Evolutionary conservation across 2,888 invertebrate species (phyloP).

Genomic region (Molanna angustata): DNA sequence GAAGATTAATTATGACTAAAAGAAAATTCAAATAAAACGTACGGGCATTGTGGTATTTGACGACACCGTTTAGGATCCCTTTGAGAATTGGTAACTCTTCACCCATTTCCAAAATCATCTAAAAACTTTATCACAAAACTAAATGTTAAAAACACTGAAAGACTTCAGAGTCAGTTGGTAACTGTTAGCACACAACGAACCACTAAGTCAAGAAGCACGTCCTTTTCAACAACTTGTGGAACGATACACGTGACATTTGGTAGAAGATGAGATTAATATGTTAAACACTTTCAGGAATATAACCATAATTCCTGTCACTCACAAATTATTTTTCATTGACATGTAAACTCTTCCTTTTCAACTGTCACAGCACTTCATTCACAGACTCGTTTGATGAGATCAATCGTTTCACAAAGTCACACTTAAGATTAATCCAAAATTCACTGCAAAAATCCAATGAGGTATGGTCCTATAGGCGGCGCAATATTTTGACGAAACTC

Average conservation of each 20-base stretch:
- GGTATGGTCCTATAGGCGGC: too few relatives aligned
- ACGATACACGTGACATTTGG: constrained; percentile 22
- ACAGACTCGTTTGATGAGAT: constrained; percentile 21
- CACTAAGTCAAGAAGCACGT: constrained; percentile 33
- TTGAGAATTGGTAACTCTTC: constrained; percentile 89
- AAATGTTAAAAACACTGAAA: constrained; percentile 10
- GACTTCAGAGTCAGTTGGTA: constrained; percentile 2
- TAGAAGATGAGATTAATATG: constrained; percentile 11
- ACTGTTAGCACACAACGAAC: constrained; percentile 42
- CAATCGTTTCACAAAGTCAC: constrained; percentile 20
- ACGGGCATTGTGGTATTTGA: constrained; percentile 92
- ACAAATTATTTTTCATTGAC: too few relatives aligned
- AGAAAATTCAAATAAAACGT: constrained; percentile 54
- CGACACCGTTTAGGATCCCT: constrained; percentile 86
- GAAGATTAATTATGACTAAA: too few relatives aligned
- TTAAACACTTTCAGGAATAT: too few relatives aligned
- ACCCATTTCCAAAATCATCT: constrained; percentile 66
- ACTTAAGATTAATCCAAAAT: constrained; percentile 8
- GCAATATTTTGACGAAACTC: too few relatives aligned
- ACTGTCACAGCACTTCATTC: constrained; percentile 17
- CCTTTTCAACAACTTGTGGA: constrained; percentile 7
- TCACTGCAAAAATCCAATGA: too few relatives aligned
- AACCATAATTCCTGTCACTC: too few relatives aligned
- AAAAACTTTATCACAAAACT: constrained; percentile 27
- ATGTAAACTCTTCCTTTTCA: too few relatives aligned